Evolutionary conservation across 2,113 vertebrate genomes (phyloP), one percentile per base, ranked within the genome.

Genomic region (Atherinomorus stipes): DNA sequence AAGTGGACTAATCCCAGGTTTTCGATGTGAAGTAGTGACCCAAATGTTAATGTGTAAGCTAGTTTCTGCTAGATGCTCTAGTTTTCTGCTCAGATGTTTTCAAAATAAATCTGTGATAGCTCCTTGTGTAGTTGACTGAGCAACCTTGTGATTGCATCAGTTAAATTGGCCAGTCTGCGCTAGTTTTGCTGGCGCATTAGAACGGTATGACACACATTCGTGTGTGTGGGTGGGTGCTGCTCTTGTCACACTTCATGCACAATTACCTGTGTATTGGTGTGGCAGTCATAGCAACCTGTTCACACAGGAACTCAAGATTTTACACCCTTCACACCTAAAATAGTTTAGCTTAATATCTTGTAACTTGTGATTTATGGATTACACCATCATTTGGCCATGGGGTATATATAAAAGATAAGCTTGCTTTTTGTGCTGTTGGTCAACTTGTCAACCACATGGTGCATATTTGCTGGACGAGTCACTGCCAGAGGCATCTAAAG

Each of bases 271-370:
- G 64, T 81, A 84, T 79, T 68, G 70, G 42, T 0, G 1, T 7
- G 28, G 38, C 42, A 62, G 26, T 47, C 38, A 9, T 70, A 65
- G 44, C 40, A 12, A 38, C 70, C 54, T 47, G 37, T 50, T 62
- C 63, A 67, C 64, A 28, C 58, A 28, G 70, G 21, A 58, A 42
- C 62, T 50, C 51, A 28, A 23, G 66, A 50, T n/a, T n/a, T n/a
- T n/a, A n/a, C n/a, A n/a, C n/a, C n/a, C n/a, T 76, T 64, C 87
- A 76, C 28, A 31, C 28, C 28, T 34, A 76, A 87, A 73, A 85
- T 87, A 87, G n/a, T n/a, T n/a, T n/a, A n/a, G n/a, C n/a, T n/a
- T n/a, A n/a, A n/a, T n/a, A n/a, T n/a, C n/a, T n/a, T 44, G 60
- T 68, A 82, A 88, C 49, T 1, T 1, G n/a, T n/a, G n/a, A n/a